These are phyloP conservation scores for Abscondita cerata DNA, from an alignment of 2,888 invertebrate species.

Conservation along the genomic window DNA sequence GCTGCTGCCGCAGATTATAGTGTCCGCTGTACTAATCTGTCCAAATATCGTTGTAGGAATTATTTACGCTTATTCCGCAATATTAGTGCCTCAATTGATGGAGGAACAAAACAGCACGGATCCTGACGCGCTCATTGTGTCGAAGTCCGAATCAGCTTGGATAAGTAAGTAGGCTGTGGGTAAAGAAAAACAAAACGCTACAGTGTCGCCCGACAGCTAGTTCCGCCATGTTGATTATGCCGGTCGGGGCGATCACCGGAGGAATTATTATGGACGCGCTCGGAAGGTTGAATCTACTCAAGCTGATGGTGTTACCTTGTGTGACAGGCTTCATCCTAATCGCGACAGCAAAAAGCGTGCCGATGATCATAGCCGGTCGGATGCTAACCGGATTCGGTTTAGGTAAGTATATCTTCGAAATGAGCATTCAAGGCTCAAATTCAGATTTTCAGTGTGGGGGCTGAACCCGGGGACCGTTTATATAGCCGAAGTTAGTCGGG, in stretches of 20 bases:
- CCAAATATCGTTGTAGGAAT: conserved; percentile 67
- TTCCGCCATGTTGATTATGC: conserved; percentile 62
- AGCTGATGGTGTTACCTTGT: conserved; percentile 62
- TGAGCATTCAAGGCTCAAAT: background rate
- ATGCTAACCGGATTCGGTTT: conserved; percentile 63
- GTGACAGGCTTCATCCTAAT: conserved; percentile 63
- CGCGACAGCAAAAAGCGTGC: conserved; percentile 59
- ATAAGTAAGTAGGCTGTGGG: conserved; percentile 42
- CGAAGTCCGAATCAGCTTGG: conserved; percentile 61
- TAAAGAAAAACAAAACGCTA: background rate
- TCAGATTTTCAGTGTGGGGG: conserved; percentile 57
- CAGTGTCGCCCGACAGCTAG: conserved; percentile 56
- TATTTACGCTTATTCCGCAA: conserved; percentile 65
- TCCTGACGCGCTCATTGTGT: conserved; percentile 51
- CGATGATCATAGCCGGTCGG: conserved; percentile 61
- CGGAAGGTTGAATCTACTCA: conserved; percentile 63
- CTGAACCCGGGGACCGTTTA: conserved; percentile 67
- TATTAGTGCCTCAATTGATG: conserved; percentile 61
- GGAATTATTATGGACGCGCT: conserved; percentile 63
- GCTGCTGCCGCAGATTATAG: conserved; percentile 51
- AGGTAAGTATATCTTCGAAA: conserved; percentile 45
- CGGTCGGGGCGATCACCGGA: conserved; percentile 62
- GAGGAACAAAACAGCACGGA: conserved; percentile 41
- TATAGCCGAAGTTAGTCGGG: conserved; percentile 65
- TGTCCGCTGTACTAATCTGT: conserved; percentile 62